A percentile compares a stretch with the other conserved stretches of the same genome.
These are phyloP conservation scores for Eretmocerus hayati DNA, from an alignment of 2,888 invertebrate species.

Conservation along the genomic window DNA sequence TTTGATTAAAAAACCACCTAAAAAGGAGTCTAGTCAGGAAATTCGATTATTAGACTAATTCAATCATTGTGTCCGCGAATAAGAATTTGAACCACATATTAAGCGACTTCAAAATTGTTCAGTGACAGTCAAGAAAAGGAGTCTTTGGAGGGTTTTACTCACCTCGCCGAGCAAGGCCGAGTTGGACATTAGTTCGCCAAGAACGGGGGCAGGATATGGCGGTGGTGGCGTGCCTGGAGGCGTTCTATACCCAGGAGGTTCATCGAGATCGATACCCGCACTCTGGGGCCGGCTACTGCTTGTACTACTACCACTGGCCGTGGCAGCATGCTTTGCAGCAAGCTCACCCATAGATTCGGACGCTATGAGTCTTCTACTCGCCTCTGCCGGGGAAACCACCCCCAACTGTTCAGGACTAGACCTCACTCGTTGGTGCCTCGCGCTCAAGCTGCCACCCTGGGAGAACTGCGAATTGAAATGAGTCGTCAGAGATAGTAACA, in stretches of 20 bases:
- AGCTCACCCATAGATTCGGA: constrained; percentile 59
- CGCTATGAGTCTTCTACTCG: constrained; percentile 50
- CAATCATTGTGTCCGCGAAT: no score
- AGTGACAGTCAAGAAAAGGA: no score
- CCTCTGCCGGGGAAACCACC: constrained; percentile 43
- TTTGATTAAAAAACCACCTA: no score
- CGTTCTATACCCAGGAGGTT: constrained; percentile 48
- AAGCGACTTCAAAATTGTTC: no score
- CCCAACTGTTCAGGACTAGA: constrained; percentile 58
- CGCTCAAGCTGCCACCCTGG: constrained; percentile 7
- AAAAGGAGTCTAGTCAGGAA: no score
- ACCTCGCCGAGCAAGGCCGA: constrained; percentile 41
- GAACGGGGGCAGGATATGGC: constrained; percentile 58
- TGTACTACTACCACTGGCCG: constrained; percentile 9
- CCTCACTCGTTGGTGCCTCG: constrained; percentile 59
- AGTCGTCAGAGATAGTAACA: no score
- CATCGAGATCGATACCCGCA: constrained; percentile 47
- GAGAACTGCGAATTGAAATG: no score
- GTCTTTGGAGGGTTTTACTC: no score
- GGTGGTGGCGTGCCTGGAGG: constrained; percentile 87
- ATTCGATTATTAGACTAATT: no score
- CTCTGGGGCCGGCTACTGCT: constrained; percentile 23
- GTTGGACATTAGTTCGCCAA: constrained; percentile 34
- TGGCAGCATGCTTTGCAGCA: constrained; percentile 23
- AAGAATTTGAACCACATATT: no score